Conservation (phyloP, 2,888 invertebrate species). For the Steinernema hermaphroditum region DNA sequence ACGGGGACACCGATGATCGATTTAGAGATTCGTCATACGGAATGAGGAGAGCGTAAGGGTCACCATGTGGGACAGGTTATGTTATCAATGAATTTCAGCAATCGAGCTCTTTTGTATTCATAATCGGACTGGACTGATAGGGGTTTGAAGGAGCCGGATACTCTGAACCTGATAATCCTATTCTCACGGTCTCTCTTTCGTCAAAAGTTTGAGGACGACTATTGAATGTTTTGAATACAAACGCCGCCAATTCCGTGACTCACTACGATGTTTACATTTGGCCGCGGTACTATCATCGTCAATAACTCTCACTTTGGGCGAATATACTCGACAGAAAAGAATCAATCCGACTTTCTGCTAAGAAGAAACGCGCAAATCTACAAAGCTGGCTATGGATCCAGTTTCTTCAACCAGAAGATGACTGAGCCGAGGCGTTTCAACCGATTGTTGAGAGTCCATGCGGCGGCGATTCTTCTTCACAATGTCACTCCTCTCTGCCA, state of each 20-base stretch:
- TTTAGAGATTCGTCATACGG: no score
- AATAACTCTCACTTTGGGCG: no score
- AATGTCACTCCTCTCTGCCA: no score
- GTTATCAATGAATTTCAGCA: no score
- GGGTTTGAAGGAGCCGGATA: constrained; percentile 42
- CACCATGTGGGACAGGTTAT: no score
- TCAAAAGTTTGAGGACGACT: constrained; percentile 34
- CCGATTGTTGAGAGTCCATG: background rate
- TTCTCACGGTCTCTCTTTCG: constrained; percentile 42
- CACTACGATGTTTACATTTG: constrained; percentile 46
- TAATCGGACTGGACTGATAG: constrained; percentile 49
- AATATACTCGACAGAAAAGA: no score
- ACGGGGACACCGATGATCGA: no score
- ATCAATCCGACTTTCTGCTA: no score
- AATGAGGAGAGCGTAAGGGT: no score
- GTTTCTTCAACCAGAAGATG: background rate
- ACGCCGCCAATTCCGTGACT: constrained; percentile 41
- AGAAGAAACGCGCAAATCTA: no score
- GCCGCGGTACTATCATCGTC: no score
- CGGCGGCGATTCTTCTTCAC: background rate
- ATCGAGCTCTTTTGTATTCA: constrained; percentile 48
- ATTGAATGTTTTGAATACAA: constrained; percentile 35
- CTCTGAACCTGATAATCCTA: constrained; percentile 44
- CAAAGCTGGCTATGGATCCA: background rate
- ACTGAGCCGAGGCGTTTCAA: constrained; percentile 35